Evolutionary conservation across 1,140 invertebrate species (phyloP), one percentile per base, ranked within the genome.

Genomic region (Aphis craccivora): DNA sequence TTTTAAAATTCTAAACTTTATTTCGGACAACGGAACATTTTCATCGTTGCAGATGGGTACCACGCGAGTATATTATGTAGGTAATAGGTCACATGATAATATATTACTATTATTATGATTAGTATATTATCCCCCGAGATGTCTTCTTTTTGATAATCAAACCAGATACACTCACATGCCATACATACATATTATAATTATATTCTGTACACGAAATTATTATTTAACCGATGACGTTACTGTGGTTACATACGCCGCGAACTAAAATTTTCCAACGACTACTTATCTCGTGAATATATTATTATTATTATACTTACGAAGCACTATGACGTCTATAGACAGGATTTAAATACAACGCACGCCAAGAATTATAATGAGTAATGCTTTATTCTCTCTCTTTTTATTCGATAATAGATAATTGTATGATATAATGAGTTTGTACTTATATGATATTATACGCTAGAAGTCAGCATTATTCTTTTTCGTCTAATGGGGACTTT

Each of bases 201-300:
- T 84, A 84, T 84, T 84, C 83, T 1, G 40, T 87, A 87, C 84
- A n/a, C 84, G 84, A 87, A 87, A 87, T 87, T 48, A 87, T 87
- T 87, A 87, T 87, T 48, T 48, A 87, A 87, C 84, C 84, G 43
- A 45, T 48, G 84, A 48, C 43, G 84, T 87, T 87, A 87, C 43
- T 43, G 43, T 48, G 84, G 84, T 48, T 87, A 87, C 84, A 48
- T n/a, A 11, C 30, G 14, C 60, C 30, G 14, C 30, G 60, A 76
- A 76, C 30, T n/a, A n/a, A 76, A 76, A 76, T 76, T 76, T 76
- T 48, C 43, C 30, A 14, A 30, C 30, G 30, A 20, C 40, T 87
- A 87, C 43, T 48, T 87, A 87, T 48, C 43, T 48, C 43, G 84
- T 87, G 25, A 86, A 86, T 86, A 86, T 86, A 43, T 86, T 86